Percentiles rank a stretch among this genome's conserved stretches.
Evolutionary conservation across 2,888 invertebrate species (phyloP).

Genomic region (Ectropis crepuscularia): DNA sequence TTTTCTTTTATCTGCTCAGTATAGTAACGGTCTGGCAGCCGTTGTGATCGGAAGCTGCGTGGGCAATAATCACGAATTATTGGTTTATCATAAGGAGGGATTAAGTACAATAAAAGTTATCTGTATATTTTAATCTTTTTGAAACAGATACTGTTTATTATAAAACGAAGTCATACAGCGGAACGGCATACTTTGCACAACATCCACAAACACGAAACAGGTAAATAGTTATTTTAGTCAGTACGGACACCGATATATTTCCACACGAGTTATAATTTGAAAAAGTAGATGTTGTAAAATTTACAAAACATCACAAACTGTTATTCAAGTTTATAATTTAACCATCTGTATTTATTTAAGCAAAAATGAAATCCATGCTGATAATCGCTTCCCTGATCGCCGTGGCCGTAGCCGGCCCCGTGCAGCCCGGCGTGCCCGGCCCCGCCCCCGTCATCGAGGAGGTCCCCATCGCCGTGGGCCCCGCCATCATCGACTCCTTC

Average conservation of each 20-base stretch:
- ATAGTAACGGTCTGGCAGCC: constrained; percentile 3
- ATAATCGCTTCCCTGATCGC: constrained; percentile 52
- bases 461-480: constrained; percentile 31
- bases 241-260: no score
- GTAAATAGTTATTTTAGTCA: constrained; percentile 29
- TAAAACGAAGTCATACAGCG: constrained; percentile 36
- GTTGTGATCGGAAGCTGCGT: constrained; percentile 11
- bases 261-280: no score
- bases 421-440: constrained; percentile 39
- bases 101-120: constrained; percentile 46
- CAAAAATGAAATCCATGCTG: constrained; percentile 53
- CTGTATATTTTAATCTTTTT: constrained; percentile 30
- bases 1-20: not conserved
- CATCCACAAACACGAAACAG: constrained; percentile 42
- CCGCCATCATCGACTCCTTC: constrained; percentile 30
- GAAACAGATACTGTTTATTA: constrained; percentile 38
- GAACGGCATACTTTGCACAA: constrained; percentile 43
- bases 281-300: no score
- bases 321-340: no score
- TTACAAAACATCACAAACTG: no score
- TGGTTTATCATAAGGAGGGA: constrained; percentile 35
- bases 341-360: constrained; percentile 35
- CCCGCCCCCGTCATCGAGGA: constrained; percentile 35
- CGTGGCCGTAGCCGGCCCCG: constrained; percentile 52
- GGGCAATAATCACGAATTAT: constrained; percentile 21